Base-by-base conservation (phyloP, 2,113 vertebrate genomes). In the Lophochroa leadbeateri region DNA sequence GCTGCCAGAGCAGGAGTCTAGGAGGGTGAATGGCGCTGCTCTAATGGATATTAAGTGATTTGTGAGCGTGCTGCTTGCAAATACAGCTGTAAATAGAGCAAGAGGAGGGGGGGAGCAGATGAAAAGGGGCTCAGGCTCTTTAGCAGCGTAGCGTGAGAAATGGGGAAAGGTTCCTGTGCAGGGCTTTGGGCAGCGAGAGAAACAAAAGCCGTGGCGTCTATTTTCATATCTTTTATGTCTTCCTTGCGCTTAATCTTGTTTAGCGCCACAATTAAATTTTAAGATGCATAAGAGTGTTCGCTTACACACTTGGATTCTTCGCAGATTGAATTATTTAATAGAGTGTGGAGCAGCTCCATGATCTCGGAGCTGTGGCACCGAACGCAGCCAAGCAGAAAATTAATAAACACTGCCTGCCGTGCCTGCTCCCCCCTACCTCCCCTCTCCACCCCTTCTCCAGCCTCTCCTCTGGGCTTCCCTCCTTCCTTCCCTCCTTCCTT, bases 271-370 rank as follows among this genome's bases (percentile, higher is more conserved):
- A 98, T 98, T 98, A 98, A 97, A 98, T 97, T 97, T 97, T 97
- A 98, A 98, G 97, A 95, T 86, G 97, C 96, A 82, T 96, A 96
- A 97, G 95, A 95, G 88, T 35, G 75, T 95, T 95, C 92, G 49
- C 91, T 94, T 79, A 65, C 83, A 97, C 91, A 97, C 97, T 96
- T 95, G 96, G 97, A 93, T 92, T 98, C 96, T 92, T 82, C 90
- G n/a, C 95, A 90, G 97, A 97, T 94, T 96, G 97, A 97, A 97
- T 98, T 97, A 97, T 98, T 98, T 98, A 98, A 98, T 96, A 97
- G 97, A 97, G 96, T 97, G 97, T 95, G 92, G 96, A 94, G 97
- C 87, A 61, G 92, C 95, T 97, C 94, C 68, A 84, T 89, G 94
- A 91, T 65, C 96, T 90, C 68, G 64, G 88, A 82, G 97, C 95